Percentiles rank a stretch among this genome's conserved stretches.
Evolutionary conservation across 2,797 vertebrate species (phyloP).

Genomic region (Gouania willdenowi): DNA sequence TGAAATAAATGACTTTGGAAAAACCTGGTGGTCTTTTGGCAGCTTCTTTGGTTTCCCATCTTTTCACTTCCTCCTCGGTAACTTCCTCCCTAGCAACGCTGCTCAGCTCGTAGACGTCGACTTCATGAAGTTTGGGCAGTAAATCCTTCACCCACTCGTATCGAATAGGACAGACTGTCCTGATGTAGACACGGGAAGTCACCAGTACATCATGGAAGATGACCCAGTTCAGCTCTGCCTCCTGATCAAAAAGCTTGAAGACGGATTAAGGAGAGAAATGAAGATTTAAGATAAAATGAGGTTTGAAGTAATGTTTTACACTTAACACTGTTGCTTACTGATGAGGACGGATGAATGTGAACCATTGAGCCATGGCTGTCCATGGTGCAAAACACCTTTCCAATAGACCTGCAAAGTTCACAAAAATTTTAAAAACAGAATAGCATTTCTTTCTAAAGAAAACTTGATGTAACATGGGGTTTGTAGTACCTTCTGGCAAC

Average conservation of each 20-base stretch:
- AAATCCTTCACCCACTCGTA: conserved; percentile 95
- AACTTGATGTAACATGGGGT: fast-evolving
- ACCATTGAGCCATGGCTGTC: conserved; percentile 95
- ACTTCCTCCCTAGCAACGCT: conserved; percentile 90
- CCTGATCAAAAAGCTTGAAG: conserved; percentile 86
- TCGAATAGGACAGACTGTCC: conserved; percentile 90
- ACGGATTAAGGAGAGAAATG: background rate
- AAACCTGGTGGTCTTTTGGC: conserved; percentile 81
- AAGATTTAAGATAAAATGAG: background rate
- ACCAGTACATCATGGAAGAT: conserved; percentile 93
- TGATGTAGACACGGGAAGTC: conserved; percentile 90
- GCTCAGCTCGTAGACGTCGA: conserved; percentile 91
- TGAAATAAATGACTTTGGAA: background rate
- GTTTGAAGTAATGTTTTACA: background rate
- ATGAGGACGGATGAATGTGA: conserved; percentile 93
- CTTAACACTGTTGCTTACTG: conserved; percentile 70
- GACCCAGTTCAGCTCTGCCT: conserved; percentile 88
- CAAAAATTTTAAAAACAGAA: background rate
- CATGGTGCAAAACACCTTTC: conserved; percentile 95
- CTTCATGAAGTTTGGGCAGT: conserved; percentile 89
- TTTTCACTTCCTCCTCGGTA: conserved; percentile 84
- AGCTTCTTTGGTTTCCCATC: conserved; percentile 82
- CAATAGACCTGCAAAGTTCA: conserved; percentile 79
- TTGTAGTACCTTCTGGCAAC: conserved; percentile 94
- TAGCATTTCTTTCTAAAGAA: background rate